These are phyloP conservation scores for Phylloscopus trochilus DNA, from an alignment of 2,113 vertebrate species.

Conservation along the genomic window DNA sequence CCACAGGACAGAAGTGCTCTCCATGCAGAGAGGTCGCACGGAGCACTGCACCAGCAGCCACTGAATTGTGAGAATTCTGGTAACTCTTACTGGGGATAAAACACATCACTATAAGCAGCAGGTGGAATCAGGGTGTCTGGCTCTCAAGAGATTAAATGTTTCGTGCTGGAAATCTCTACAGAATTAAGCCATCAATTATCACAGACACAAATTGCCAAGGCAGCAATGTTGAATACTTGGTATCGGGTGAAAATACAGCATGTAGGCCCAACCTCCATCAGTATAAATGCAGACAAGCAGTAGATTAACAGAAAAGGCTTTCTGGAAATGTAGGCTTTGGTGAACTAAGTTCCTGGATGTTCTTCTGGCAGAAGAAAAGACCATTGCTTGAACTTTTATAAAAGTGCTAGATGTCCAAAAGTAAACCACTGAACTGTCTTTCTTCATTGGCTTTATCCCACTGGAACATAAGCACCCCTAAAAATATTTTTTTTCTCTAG, in stretches of 20 bases:
- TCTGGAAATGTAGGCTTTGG: background rate
- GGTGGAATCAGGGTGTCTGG: background rate
- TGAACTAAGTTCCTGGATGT: background rate
- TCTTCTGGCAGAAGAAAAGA: background rate
- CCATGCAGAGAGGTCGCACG: background rate
- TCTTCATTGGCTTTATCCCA: background rate
- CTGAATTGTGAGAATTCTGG: accelerated
- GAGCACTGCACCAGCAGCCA: background rate
- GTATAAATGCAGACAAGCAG: background rate
- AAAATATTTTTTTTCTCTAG: background rate
- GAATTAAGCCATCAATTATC: background rate
- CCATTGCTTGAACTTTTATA: background rate
- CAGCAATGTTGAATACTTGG: background rate
- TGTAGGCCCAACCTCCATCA: background rate
- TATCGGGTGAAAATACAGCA: background rate
- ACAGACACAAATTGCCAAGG: background rate
- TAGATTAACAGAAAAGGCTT: background rate
- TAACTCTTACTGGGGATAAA: background rate
- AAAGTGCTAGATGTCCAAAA: background rate
- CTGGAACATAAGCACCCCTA: background rate
- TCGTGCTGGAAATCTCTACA: background rate
- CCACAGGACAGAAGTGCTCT: background rate
- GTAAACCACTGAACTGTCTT: background rate
- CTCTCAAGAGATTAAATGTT: background rate
- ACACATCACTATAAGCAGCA: background rate